phyloP scores from a whole-genome alignment of 2,888 invertebrate species.

The Erebia palarica region DNA sequence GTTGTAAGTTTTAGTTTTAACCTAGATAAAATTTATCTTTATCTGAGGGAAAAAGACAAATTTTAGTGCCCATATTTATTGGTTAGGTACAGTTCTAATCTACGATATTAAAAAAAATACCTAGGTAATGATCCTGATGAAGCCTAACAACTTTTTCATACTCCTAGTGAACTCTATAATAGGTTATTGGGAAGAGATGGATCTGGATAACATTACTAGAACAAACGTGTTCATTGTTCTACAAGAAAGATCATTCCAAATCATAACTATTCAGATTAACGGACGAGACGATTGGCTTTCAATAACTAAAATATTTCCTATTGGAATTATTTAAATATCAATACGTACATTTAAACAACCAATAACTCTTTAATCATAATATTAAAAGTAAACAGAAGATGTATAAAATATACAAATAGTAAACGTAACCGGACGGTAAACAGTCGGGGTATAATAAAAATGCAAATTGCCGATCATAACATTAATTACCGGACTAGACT shows the following conservation, averaged over 20 bases:
- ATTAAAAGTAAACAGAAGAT: slow-evolving; percentile 39
- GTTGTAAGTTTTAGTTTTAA: too few relatives aligned
- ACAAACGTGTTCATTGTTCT: neutral
- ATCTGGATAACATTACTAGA: too few relatives aligned
- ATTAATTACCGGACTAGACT: slow-evolving; percentile 52
- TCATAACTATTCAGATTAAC: neutral
- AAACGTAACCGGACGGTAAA: slow-evolving; percentile 45
- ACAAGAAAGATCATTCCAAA: neutral
- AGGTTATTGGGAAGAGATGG: too few relatives aligned
- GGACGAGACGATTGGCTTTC: neutral
- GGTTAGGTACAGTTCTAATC: too few relatives aligned
- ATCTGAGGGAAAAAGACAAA: too few relatives aligned
- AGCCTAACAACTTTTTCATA: too few relatives aligned
- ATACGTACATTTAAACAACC: slow-evolving; percentile 1
- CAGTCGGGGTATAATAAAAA: slow-evolving; percentile 55
- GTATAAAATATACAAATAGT: slow-evolving; percentile 37
- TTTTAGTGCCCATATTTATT: too few relatives aligned
- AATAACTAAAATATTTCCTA: neutral
- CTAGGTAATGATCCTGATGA: too few relatives aligned
- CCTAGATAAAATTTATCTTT: too few relatives aligned
- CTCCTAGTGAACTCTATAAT: too few relatives aligned
- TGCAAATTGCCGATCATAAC: slow-evolving; percentile 68
- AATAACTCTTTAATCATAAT: slow-evolving; percentile 10
- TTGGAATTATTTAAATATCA: slow-evolving; percentile 8
- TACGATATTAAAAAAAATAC: too few relatives aligned